A percentile compares a stretch with the other conserved stretches of the same genome.
These are phyloP conservation scores for Trogon melanurus DNA, from an alignment of 2,113 vertebrate species.

Conservation along the genomic window DNA sequence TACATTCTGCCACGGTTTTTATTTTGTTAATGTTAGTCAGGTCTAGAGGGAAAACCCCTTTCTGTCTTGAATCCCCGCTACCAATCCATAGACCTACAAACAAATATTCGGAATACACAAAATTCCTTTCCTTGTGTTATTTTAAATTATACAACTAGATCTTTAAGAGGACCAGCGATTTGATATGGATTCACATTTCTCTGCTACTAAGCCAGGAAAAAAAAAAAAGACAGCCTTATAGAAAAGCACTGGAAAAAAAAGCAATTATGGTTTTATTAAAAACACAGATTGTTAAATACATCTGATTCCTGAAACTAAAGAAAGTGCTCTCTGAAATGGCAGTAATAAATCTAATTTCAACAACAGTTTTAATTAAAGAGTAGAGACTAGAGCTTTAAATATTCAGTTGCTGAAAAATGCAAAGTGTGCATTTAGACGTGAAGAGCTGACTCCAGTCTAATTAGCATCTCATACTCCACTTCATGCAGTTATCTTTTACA, in stretches of 20 bases:
- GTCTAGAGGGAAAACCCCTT: not conserved
- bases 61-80: not conserved
- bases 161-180: not conserved
- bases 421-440: not conserved
- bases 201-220: not conserved
- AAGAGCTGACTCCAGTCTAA: not conserved
- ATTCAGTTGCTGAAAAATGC: conserved; percentile 29
- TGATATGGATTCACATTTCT: not conserved
- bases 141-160: conserved; percentile 5
- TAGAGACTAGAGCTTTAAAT: conserved; percentile 44
- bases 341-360: conserved; percentile 70
- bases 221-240: not conserved
- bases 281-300: conserved; percentile 68
- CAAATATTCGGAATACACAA: not conserved
- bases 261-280: conserved; percentile 69
- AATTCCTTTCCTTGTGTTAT: not conserved
- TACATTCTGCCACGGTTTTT: not conserved
- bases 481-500: not conserved
- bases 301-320: conserved; percentile 65
- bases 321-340: conserved; percentile 65
- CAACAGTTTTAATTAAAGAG: conserved; percentile 70
- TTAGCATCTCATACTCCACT: not conserved
- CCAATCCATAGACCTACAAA: not conserved
- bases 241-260: conserved; percentile 33
- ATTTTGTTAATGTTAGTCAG: not conserved